Percentiles rank a stretch among this genome's conserved stretches.
Evolutionary conservation across 53 echinoderm and acorn worm genomes (phyloP).

Genomic region (Holothuria leucospilota): DNA sequence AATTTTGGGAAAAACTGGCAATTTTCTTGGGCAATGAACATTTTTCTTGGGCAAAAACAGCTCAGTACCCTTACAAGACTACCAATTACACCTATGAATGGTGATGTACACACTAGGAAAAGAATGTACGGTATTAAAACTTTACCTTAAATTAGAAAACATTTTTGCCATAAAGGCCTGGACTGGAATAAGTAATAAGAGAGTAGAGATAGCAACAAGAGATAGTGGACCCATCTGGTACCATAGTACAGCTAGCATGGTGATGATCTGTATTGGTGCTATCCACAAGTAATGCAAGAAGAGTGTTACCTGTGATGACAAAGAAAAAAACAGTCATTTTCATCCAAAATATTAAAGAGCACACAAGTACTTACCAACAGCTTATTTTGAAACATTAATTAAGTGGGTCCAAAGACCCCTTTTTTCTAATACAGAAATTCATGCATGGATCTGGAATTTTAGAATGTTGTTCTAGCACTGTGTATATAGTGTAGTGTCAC

Average conservation of each 20-base stretch:
- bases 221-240: slow-evolving; percentile 63
- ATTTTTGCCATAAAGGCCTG: slow-evolving; percentile 75
- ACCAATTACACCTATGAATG: no score
- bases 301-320: slow-evolving; percentile 53
- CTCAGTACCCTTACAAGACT: no score
- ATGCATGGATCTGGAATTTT: no score
- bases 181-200: slow-evolving; percentile 59
- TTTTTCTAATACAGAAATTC: no score
- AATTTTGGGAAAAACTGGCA: no score
- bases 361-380: no score
- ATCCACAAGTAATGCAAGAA: slow-evolving; percentile 79
- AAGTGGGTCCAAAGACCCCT: neutral
- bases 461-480: no score
- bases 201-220: slow-evolving; percentile 61
- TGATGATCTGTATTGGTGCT: slow-evolving; percentile 67
- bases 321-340: neutral
- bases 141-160: slow-evolving; percentile 76
- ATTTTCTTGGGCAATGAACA: no score
- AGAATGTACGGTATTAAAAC: neutral
- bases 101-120: no score
- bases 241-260: slow-evolving; percentile 65
- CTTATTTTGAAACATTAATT: neutral
- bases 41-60: no score
- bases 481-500: no score
- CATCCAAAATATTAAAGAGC: no score